phyloP scores from a whole-genome alignment of 2,888 invertebrate species.

The Fragum whitleyi region DNA sequence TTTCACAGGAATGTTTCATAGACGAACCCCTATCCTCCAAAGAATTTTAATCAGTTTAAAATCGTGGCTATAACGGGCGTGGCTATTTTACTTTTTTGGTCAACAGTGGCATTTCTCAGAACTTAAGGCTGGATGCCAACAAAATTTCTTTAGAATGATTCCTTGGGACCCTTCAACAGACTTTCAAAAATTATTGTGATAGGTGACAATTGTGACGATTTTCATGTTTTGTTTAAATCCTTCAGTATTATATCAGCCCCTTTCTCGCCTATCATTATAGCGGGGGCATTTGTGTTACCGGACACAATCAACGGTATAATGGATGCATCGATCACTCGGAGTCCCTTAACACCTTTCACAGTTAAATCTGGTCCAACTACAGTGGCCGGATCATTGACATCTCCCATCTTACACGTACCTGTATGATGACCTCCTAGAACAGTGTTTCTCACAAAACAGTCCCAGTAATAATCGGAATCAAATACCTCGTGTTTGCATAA shows the following conservation, averaged over 20 bases:
- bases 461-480: constrained; percentile 48
- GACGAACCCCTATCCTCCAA: too few relatives aligned
- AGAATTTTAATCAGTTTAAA: too few relatives aligned
- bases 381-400: constrained; percentile 82
- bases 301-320: constrained; percentile 36
- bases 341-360: constrained; percentile 47
- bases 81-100: too few relatives aligned
- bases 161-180: too few relatives aligned
- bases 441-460: constrained; percentile 36
- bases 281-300: constrained; percentile 43
- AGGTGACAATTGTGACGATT: too few relatives aligned
- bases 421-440: constrained; percentile 86
- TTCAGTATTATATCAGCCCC: constrained; percentile 42
- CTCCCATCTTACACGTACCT: constrained; percentile 91
- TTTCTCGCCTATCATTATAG: constrained; percentile 47
- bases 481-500: constrained; percentile 31
- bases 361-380: constrained; percentile 89
- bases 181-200: too few relatives aligned
- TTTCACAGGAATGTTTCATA: too few relatives aligned
- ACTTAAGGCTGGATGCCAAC: too few relatives aligned
- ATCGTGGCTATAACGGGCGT: too few relatives aligned
- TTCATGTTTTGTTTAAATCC: neutral
- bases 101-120: too few relatives aligned
- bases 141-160: too few relatives aligned
- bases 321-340: constrained; percentile 45